Evolutionary conservation across 2,797 vertebrate species (phyloP), one percentile per base, ranked within the genome.

Genomic region (Cuniculus paca): DNA sequence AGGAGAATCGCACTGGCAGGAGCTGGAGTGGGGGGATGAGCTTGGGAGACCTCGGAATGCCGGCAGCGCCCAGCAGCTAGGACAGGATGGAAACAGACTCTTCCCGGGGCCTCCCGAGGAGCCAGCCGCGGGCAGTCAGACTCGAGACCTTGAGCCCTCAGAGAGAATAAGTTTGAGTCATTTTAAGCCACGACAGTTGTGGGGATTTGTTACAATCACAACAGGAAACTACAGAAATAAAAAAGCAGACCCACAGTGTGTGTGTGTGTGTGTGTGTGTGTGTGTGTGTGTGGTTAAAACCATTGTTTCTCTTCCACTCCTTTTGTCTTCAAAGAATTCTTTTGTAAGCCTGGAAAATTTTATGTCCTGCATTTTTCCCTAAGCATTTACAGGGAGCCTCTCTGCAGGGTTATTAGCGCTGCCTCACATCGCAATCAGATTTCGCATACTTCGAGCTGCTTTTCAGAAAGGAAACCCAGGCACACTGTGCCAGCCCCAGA

Each of bases 121-220:
- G 4, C 2, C 28, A 28, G 45, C 16, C 54, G 42, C 13, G 1
- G 14, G 13, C 0, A 0, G 31, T 60, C 24, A 24, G 65, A 28
- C 65, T 20, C 42, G 34, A n/a, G 52, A 42, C n/a, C 54, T 34
- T 34, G 5, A 39, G 48, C 48, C 39, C 63, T 7, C 7, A 5
- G 31, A 50, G 17, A 34, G 48, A 48, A 3, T 14, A 16, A 34
- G 2, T 12, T 34, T 24, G 58, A 52, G 24, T 8, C 3, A 63
- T 24, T 8, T 60, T 26, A 9, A 70, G 61, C 61, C 14, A 0
- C 14, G 1, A 13, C 1, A 0, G 9, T 2, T 22, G n/a, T 20
- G 42, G 17, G 0, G 0, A 28, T 6, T 17, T 56, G 13, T 42
- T 34, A 20, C 1, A 6, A 11, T 13, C 2, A 26, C 0, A 0